These are phyloP conservation scores for Pitangus sulphuratus DNA, from an alignment of 2,797 vertebrate species.

Conservation along the genomic window DNA sequence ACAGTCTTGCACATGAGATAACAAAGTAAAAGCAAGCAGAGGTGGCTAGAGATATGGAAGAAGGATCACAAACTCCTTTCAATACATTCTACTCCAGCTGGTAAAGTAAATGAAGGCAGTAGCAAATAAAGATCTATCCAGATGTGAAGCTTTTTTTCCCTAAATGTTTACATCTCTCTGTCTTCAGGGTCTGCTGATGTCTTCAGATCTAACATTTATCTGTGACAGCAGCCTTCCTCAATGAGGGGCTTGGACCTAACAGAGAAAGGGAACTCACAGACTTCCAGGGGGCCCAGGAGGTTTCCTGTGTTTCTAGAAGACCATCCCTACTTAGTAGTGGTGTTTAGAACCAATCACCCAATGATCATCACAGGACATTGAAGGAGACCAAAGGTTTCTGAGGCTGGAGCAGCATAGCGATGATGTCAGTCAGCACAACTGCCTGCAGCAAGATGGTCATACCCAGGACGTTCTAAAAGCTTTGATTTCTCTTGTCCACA, in stretches of 20 bases:
- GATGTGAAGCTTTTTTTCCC: neutral
- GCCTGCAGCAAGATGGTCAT: neutral
- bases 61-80: neutral
- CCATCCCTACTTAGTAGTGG: accelerated
- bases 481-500: neutral
- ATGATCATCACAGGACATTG: neutral
- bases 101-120: neutral
- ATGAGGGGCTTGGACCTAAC: neutral
- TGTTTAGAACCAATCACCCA: accelerated
- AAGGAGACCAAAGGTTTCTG: neutral
- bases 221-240: neutral
- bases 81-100: neutral
- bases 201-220: neutral
- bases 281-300: neutral
- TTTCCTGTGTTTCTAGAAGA: neutral
- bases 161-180: neutral
- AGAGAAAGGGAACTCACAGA: neutral
- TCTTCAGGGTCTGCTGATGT: neutral
- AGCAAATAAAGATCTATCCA: neutral
- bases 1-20: neutral
- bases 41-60: neutral
- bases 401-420: neutral
- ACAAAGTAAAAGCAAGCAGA: neutral
- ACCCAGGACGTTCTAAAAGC: neutral
- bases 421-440: accelerated